phyloP scores from a whole-genome alignment of 1,140 invertebrate genomes.

The Papilio aristodemus region DNA sequence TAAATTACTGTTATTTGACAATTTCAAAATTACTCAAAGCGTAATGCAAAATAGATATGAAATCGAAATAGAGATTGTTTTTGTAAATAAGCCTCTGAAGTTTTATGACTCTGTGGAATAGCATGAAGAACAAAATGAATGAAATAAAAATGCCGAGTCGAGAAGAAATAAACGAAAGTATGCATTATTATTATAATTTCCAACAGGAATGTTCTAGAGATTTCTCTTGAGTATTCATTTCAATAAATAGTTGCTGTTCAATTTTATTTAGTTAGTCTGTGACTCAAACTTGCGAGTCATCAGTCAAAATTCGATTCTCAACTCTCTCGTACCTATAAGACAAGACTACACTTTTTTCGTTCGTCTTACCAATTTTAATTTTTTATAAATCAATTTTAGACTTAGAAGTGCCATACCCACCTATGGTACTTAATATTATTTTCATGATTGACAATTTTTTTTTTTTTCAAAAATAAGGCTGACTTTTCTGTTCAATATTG shows the following conservation, averaged over 20 bases:
- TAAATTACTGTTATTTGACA: not conserved
- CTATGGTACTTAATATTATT: not conserved
- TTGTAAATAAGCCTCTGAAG: constrained; percentile 38
- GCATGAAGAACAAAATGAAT: constrained; percentile 55
- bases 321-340: not conserved
- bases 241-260: not conserved
- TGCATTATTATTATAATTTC: constrained; percentile 75
- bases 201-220: constrained; percentile 53
- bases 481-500: constrained; percentile 40
- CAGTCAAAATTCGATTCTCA: not conserved
- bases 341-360: too few relatives aligned
- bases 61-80: not conserved
- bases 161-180: constrained; percentile 75
- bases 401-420: not conserved
- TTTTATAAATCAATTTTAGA: not conserved
- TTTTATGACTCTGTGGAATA: constrained; percentile 42
- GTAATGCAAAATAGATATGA: not conserved
- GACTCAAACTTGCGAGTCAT: not conserved
- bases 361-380: too few relatives aligned
- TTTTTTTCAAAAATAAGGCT: constrained; percentile 35
- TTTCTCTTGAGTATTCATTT: constrained; percentile 32
- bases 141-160: constrained; percentile 68
- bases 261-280: not conserved
- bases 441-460: not conserved
- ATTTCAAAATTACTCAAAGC: not conserved